Evolutionary conservation across 2,797 vertebrate species (phyloP).

Genomic region (Pelodytes ibericus): DNA sequence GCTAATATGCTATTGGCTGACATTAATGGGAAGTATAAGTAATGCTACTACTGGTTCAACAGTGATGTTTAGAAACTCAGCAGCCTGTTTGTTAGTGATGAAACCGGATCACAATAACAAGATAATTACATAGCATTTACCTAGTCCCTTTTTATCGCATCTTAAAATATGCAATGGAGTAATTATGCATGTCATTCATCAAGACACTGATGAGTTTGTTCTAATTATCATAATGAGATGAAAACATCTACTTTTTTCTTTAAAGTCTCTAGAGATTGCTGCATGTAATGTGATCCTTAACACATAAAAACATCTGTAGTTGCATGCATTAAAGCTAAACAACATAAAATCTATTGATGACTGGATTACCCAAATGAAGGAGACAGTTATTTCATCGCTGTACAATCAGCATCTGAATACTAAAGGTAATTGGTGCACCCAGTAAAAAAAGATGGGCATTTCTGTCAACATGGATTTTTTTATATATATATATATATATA

Average conservation of each 20-base stretch:
- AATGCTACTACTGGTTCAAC: not conserved
- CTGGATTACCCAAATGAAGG: not conserved
- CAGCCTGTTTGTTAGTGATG: conserved; percentile 31
- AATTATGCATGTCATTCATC: conserved; percentile 78
- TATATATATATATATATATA: no score
- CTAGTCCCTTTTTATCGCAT: conserved; percentile 78
- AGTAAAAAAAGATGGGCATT: not conserved
- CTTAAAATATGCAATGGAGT: conserved; percentile 78
- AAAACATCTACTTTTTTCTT: conserved; percentile 65
- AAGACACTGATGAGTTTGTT: conserved; percentile 77
- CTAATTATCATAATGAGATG: conserved; percentile 80
- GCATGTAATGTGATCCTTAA: conserved; percentile 9
- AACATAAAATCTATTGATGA: not conserved
- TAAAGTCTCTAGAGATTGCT: conserved; percentile 8
- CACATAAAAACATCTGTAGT: conserved; percentile 19
- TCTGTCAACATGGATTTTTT: not conserved
- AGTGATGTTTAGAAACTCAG: conserved; percentile 14
- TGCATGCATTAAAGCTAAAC: not conserved
- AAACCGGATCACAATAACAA: conserved; percentile 52
- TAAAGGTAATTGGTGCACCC: not conserved
- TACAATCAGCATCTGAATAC: not conserved
- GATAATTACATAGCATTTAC: conserved; percentile 77
- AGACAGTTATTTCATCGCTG: not conserved
- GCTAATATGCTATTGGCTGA: not conserved
- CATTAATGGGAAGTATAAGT: not conserved